These are phyloP conservation scores for Bungarus multicinctus DNA, from an alignment of 2,113 vertebrate genomes.

Conservation along the genomic window DNA sequence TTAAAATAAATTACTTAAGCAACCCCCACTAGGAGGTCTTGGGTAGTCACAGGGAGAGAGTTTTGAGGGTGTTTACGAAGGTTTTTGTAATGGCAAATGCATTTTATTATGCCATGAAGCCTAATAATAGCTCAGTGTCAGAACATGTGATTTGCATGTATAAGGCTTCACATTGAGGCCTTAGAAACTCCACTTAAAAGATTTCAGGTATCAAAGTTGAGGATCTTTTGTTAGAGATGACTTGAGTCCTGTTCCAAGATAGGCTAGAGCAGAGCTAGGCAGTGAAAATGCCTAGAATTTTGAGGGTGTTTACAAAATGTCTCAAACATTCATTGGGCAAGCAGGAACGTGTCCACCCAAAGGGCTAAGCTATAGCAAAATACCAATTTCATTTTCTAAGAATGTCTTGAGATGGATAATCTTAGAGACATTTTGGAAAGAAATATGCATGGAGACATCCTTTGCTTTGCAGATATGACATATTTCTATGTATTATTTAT, in stretches of 20 bases:
- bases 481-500: background rate
- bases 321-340: background rate
- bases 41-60: conserved; percentile 44
- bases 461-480: background rate
- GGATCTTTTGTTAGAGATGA: background rate
- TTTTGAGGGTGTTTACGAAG: conserved; percentile 48
- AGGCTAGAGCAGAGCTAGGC: background rate
- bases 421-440: background rate
- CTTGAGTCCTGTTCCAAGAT: background rate
- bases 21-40: conserved; percentile 55
- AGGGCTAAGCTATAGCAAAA: background rate
- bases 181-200: background rate
- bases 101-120: conserved; percentile 39
- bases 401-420: background rate
- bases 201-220: background rate
- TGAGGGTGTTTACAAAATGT: background rate
- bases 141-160: background rate
- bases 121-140: conserved; percentile 24
- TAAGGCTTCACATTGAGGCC: background rate
- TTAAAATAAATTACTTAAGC: conserved; percentile 55
- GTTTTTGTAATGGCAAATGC: conserved; percentile 53
- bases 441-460: background rate
- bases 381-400: background rate
- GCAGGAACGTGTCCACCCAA: background rate
- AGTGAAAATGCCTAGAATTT: background rate